Percentiles rank a stretch among this genome's conserved stretches.
phyloP scores from a whole-genome alignment of 2,797 vertebrate genomes.

The Chaetophractus vellerosus region DNA sequence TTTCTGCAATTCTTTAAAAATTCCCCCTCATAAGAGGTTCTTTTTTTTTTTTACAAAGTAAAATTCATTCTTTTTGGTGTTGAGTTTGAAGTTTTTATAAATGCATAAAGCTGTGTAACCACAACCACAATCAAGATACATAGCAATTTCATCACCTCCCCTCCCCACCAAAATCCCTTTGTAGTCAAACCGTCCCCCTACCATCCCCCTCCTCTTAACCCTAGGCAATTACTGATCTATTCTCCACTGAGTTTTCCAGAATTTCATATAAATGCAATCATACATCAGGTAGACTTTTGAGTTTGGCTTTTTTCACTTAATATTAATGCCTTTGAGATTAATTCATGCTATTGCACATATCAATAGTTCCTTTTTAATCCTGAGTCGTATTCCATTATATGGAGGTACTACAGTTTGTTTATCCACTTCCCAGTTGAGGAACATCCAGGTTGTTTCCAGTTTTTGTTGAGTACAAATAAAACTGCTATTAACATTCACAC shows the following conservation, averaged over 20 bases:
- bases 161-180: neutral
- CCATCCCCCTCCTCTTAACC: neutral
- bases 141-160: neutral
- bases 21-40: neutral
- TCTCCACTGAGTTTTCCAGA: constrained; percentile 23
- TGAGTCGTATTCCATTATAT: neutral
- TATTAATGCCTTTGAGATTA: neutral
- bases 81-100: neutral
- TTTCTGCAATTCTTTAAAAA: constrained; percentile 59
- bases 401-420: neutral
- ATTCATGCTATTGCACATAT: neutral
- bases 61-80: neutral
- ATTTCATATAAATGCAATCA: constrained; percentile 24
- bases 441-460: constrained; percentile 37
- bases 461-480: constrained; percentile 19
- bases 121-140: constrained; percentile 30
- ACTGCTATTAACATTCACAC: neutral
- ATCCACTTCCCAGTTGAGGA: neutral
- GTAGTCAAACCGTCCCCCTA: neutral
- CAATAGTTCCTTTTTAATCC: neutral
- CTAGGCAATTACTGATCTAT: neutral
- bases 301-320: constrained; percentile 6
- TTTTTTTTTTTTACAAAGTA: neutral
- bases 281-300: neutral
- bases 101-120: neutral